Base-by-base conservation (phyloP, 2,113 vertebrate species). In the Sorex araneus region DNA sequence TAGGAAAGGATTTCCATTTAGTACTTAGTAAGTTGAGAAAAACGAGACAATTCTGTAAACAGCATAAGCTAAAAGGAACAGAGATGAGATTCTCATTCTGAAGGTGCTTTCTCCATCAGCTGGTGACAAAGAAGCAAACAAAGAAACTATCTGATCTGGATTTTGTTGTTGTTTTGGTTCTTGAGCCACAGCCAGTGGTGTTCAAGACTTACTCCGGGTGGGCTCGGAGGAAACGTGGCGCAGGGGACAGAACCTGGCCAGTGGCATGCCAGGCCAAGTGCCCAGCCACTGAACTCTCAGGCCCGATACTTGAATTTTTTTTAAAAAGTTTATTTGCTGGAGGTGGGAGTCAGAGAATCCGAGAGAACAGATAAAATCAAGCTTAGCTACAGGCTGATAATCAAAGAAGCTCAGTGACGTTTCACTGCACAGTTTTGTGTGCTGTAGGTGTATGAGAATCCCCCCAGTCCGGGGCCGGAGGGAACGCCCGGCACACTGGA, bases 31-130 rank as follows among this genome's bases (percentile, higher is more conserved):
- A 57, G 34, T 45, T 92, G 32, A 71, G 88, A 82, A 81, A 89
- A 43, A 32, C 77, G 50, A 88, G 50, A 13, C 63, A 73, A 79
- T 92, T 80, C 28, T 94, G 85, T 40, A 85, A 94, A 82, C 50
- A 93, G 27, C 50, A 67, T 30, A 79, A 64, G n/a, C 43, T 85
- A 85, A 45, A 82, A 87, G 23, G 69, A 64, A 47, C 21, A 81
- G 80, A 92, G 77, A 80, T 81, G 63, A 18, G 75, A 91, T 84
- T 82, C 67, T 71, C 43, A 67, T 27, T 85, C 45, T 73, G 79
- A 64, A 87, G 85, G 71, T 45, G 50, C 88, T 87, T 84, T 93
- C 13, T 21, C 57, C 32, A 76, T 10, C 67, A 87, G 78, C 28
- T 40, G n/a, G 21, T 75, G 12, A 89, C 32, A 64, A 78, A 74